Evolutionary conservation across 2,888 invertebrate genomes (phyloP).

Genomic region (Drosophila lutescens): DNA sequence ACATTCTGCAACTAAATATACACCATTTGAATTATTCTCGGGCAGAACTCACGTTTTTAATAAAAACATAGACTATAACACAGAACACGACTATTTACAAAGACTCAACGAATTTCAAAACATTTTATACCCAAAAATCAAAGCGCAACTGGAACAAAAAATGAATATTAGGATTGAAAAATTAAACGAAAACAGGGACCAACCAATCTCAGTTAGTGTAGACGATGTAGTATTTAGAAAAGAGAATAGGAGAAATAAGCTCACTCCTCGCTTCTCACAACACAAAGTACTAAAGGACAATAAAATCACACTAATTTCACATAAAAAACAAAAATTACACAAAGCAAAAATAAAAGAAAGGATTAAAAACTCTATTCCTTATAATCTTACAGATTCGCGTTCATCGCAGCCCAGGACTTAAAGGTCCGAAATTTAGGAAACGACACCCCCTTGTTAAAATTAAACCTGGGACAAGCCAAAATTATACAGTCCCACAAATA

Average conservation of each 20-base stretch:
- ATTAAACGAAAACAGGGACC: neutral
- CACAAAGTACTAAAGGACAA: constrained; percentile 10
- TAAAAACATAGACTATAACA: neutral
- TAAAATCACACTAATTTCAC: neutral
- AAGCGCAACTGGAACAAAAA: neutral
- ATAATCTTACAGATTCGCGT: too few relatives aligned
- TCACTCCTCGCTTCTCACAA: constrained; percentile 14
- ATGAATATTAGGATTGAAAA: neutral
- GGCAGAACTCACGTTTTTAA: constrained; percentile 2
- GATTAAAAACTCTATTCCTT: too few relatives aligned
- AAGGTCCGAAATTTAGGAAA: constrained; percentile 1
- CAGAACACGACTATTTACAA: neutral
- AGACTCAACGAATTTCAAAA: neutral
- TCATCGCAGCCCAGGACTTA: neutral
- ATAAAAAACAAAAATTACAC: too few relatives aligned
- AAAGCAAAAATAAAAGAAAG: too few relatives aligned
- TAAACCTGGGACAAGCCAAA: constrained; percentile 1
- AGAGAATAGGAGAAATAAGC: constrained; percentile 13
- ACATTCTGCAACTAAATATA: neutral
- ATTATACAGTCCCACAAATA: neutral
- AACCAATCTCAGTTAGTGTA: neutral
- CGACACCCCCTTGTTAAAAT: neutral
- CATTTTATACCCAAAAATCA: neutral
- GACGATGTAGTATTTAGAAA: neutral
- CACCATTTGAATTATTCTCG: constrained; percentile 1